These are phyloP conservation scores for Gambusia holbrooki DNA, from an alignment of 2,113 vertebrate species.

Conservation along the genomic window DNA sequence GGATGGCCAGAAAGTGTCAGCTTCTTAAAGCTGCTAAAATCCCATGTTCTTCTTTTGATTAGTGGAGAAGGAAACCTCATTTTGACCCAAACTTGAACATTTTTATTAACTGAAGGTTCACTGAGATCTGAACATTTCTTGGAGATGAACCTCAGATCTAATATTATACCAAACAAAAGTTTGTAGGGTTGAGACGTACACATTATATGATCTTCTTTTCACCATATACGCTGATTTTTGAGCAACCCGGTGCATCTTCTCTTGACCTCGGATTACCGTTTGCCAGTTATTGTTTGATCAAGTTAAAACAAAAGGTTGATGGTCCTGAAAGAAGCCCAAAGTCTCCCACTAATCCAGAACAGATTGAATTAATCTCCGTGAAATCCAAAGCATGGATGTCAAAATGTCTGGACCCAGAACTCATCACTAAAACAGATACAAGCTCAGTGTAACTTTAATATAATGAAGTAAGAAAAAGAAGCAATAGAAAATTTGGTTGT, in stretches of 20 bases:
- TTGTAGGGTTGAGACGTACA: not conserved
- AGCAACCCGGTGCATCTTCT: not conserved
- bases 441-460: not conserved
- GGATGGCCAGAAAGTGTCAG: constrained; percentile 21
- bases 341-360: not conserved
- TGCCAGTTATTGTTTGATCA: constrained; percentile 14
- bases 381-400: not conserved
- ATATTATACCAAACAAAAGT: not conserved
- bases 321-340: constrained; percentile 5
- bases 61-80: not conserved
- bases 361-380: constrained; percentile 5
- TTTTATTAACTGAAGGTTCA: not conserved
- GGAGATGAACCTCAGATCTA: constrained; percentile 18
- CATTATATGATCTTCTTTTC: not conserved
- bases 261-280: not conserved
- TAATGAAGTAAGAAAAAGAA: too few relatives aligned
- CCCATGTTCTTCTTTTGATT: not conserved
- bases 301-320: not conserved
- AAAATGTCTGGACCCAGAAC: not conserved
- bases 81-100: not conserved
- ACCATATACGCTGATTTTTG: not conserved
- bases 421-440: not conserved
- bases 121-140: not conserved
- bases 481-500: not conserved
- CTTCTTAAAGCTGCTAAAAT: constrained; percentile 18